Evolutionary conservation across 2,113 vertebrate genomes (phyloP).

Genomic region (Bubo scandiacus): DNA sequence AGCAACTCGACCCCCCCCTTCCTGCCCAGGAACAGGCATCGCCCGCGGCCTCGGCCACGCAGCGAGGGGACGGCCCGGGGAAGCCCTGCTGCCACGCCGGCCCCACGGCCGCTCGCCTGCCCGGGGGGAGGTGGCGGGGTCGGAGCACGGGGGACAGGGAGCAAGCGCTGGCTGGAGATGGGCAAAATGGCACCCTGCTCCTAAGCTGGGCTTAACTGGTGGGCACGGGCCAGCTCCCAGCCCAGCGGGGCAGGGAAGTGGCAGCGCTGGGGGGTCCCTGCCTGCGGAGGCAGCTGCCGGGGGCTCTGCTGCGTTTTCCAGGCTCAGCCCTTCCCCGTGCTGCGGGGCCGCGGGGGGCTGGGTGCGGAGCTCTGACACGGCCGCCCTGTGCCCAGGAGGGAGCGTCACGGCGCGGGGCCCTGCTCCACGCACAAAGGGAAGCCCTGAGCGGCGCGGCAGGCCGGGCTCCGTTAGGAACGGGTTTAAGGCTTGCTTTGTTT

Average conservation of each 20-base stretch:
- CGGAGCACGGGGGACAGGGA: background rate
- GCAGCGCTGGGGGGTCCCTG: background rate
- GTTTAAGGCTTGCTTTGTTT: slow-evolving; percentile 57
- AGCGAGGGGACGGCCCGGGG: no score
- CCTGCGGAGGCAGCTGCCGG: background rate
- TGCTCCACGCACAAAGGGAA: background rate
- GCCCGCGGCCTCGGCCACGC: rapidly evolving
- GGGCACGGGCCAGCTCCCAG: background rate
- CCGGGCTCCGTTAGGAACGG: rapidly evolving
- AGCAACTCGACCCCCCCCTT: background rate
- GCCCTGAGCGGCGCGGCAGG: rapidly evolving
- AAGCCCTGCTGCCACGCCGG: no score
- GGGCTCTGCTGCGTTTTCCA: rapidly evolving
- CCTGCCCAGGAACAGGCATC: background rate
- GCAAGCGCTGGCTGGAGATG: background rate
- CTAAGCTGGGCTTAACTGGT: background rate
- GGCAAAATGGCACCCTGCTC: background rate
- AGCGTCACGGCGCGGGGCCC: background rate
- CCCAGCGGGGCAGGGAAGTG: rapidly evolving
- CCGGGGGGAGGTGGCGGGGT: no score
- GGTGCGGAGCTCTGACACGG: background rate
- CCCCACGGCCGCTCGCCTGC: no score
- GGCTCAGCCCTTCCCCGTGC: background rate
- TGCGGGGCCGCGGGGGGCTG: background rate
- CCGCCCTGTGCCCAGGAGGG: no score